Evolutionary conservation across 1,140 invertebrate genomes (phyloP).

Genomic region (Drosophila gunungcola): DNA sequence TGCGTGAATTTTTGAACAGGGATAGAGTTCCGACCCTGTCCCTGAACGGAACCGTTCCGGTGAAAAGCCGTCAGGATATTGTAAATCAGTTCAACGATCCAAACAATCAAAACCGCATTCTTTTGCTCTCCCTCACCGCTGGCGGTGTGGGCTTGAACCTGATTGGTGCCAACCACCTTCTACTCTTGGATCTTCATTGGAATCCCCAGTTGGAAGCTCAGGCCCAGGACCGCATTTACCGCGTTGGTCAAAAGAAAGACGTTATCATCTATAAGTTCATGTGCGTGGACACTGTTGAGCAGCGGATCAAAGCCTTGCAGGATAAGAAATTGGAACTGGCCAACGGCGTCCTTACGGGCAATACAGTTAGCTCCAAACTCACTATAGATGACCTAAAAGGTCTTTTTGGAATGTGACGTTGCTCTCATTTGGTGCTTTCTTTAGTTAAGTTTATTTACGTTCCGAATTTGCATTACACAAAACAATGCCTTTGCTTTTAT

Average conservation of each 20-base stretch:
- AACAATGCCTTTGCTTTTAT: conserved; percentile 20
- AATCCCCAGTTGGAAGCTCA: conserved; percentile 97
- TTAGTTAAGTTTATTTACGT: background rate
- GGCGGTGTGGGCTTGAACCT: conserved; percentile 97
- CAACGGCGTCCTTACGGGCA: conserved; percentile 90
- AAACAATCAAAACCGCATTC: conserved; percentile 86
- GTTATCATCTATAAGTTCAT: conserved; percentile 96
- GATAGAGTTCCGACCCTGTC: conserved; percentile 86
- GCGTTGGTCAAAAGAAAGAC: conserved; percentile 93
- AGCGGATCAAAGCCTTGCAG: conserved; percentile 92
- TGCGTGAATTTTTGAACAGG: conserved; percentile 87
- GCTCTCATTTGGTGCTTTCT: background rate
- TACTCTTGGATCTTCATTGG: conserved; percentile 96
- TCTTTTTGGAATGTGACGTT: conserved; percentile 88
- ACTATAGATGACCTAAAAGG: conserved; percentile 91
- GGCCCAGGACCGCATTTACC: conserved; percentile 95
- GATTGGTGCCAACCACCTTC: conserved; percentile 94
- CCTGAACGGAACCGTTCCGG: conserved; percentile 89
- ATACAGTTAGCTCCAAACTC: conserved; percentile 88
- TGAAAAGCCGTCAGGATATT: conserved; percentile 87
- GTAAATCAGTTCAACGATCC: conserved; percentile 90
- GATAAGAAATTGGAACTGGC: conserved; percentile 92
- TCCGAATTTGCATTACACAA: background rate
- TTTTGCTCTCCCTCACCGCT: conserved; percentile 94
- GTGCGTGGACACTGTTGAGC: conserved; percentile 93